phyloP scores from a whole-genome alignment of 2,888 invertebrate species.

The Zhuqinia jingwanae region DNA sequence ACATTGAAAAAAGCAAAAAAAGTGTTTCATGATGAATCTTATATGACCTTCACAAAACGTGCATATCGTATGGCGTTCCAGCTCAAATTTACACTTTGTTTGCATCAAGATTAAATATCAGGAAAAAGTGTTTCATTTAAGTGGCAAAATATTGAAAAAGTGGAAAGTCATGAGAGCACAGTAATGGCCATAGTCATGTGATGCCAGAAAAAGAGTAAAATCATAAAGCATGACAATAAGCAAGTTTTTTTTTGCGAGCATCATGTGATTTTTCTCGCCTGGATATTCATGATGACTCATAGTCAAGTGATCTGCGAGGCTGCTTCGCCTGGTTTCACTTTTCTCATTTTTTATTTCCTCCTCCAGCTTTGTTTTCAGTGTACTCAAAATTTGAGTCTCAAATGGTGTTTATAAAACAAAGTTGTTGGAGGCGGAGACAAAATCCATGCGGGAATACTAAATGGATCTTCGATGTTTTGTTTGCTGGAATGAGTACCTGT shows the following conservation, averaged over 20 bases:
- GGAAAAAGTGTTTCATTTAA: no score
- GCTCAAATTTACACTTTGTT: neutral
- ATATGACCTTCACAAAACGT: neutral
- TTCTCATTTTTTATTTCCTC: neutral
- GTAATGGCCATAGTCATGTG: neutral
- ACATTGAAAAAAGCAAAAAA: no score
- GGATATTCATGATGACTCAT: conserved; percentile 43
- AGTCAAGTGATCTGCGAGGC: conserved; percentile 44
- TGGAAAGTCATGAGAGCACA: neutral
- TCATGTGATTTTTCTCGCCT: conserved; percentile 41
- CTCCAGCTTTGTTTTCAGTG: neutral
- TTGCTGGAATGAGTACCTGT: no score
- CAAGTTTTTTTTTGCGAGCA: conserved; percentile 27
- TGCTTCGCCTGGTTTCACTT: neutral
- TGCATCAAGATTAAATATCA: neutral
- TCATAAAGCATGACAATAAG: conserved; percentile 43
- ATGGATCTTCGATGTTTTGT: no score
- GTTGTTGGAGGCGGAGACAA: no score
- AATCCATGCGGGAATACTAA: no score
- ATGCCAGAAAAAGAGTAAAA: conserved; percentile 45
- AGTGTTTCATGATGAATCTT: neutral
- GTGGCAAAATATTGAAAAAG: neutral
- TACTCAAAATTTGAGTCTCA: no score
- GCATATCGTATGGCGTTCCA: neutral
- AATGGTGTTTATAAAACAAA: no score